Conservation (phyloP, 2,888 invertebrate species). For the Drosophila yooni region DNA sequence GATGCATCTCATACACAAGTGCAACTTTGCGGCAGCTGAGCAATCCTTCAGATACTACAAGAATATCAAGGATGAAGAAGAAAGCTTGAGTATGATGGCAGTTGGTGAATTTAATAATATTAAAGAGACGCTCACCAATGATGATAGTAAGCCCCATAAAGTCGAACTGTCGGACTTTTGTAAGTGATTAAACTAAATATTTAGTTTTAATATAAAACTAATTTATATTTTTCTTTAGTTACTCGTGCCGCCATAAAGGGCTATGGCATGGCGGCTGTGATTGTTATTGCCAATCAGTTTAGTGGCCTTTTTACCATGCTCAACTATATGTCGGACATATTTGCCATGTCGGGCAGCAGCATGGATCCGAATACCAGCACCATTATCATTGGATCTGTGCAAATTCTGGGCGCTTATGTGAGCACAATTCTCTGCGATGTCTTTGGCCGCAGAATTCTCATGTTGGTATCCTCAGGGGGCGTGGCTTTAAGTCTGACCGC, state of each 20-base stretch:
- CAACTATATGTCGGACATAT: conserved; percentile 83
- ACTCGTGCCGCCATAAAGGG: conserved; percentile 68
- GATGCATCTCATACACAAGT: conserved; percentile 72
- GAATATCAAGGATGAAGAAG: conserved; percentile 54
- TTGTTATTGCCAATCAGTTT: conserved; percentile 78
- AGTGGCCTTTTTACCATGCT: conserved; percentile 81
- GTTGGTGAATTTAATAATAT: conserved; percentile 65
- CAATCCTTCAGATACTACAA: conserved; percentile 79
- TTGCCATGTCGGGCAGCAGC: conserved; percentile 73
- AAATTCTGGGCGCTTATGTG: conserved; percentile 78
- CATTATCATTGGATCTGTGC: conserved; percentile 80
- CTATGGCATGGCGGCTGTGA: conserved; percentile 63
- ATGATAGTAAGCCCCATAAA: conserved; percentile 38
- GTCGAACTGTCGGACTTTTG: conserved; percentile 67
- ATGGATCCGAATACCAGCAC: conserved; percentile 81
- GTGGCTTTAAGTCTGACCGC: conserved; percentile 70
- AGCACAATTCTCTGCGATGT: conserved; percentile 80
- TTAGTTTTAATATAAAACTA: not conserved
- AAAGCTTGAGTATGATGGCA: conserved; percentile 12
- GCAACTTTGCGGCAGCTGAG: conserved; percentile 71
- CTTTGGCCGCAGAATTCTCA: conserved; percentile 78
- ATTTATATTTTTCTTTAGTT: conserved; percentile 56
- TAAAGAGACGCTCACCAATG: conserved; percentile 52
- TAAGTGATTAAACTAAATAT: conserved; percentile 41
- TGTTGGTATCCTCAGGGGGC: conserved; percentile 76